These are phyloP conservation scores for Musca domestica DNA, from an alignment of 1,140 invertebrate species.

Conservation along the genomic window DNA sequence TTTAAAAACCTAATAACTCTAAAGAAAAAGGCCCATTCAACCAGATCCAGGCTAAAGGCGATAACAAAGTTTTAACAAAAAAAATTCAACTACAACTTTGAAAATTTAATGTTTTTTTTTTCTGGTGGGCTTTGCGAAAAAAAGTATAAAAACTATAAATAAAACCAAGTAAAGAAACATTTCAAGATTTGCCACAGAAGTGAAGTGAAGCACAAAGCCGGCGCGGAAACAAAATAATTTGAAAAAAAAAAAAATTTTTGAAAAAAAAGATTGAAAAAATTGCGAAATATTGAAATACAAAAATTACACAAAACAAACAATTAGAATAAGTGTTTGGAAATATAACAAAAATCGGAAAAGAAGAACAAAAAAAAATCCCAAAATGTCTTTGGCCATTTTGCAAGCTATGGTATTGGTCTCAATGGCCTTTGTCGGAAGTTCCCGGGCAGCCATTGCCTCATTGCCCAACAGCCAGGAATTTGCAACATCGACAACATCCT, in stretches of 20 bases:
- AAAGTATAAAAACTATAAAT: constrained; percentile 48
- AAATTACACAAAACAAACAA: no score
- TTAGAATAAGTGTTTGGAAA: neutral
- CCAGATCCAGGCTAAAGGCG: neutral
- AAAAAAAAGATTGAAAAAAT: neutral
- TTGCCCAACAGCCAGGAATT: constrained; percentile 10
- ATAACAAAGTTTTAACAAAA: neutral
- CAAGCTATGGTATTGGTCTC: neutral
- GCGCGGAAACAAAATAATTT: constrained; percentile 1
- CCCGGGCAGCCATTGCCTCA: constrained; percentile 4
- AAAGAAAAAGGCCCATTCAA: neutral
- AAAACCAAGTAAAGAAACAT: constrained; percentile 49
- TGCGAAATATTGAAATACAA: no score
- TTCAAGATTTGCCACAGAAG: constrained; percentile 45
- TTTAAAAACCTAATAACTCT: neutral
- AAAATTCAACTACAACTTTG: neutral
- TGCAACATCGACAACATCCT: constrained; percentile 8
- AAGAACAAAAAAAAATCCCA: neutral
- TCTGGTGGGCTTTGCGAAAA: neutral
- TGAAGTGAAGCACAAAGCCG: constrained; percentile 7
- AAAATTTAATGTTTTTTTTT: neutral
- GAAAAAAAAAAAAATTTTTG: neutral
- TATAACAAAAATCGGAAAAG: neutral
- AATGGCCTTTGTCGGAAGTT: constrained; percentile 9
- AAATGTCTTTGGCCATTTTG: constrained; percentile 7